Evolutionary conservation across 2,888 invertebrate genomes (phyloP), one percentile per base, ranked within the genome.

Genomic region (Dicyrtoma fusca): DNA sequence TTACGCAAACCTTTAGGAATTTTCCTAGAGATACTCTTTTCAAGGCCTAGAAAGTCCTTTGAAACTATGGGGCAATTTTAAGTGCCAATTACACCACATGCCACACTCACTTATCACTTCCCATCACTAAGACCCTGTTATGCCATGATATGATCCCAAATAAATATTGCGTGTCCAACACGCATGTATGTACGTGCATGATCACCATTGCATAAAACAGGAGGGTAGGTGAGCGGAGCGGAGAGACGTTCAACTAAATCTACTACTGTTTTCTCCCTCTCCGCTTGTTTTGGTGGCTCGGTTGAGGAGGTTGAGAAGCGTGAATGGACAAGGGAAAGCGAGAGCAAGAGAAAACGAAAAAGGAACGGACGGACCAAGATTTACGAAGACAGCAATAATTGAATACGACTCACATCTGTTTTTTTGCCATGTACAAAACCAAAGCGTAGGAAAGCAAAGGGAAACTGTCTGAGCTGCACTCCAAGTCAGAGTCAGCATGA

Each of bases 341-440:
- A n/a, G n/a, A n/a, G n/a, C n/a, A n/a, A n/a, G n/a, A n/a, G n/a
- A n/a, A n/a, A n/a, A n/a, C 3, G 34, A 34, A 34, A 34, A 34
- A 23, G 14, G 17, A 49, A 26, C 6, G n/a, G 45, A 17, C 64
- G 25, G 25, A 53, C 53, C 26, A 66, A 66, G 66, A 66, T 66
- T 66, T 66, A 66, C 66, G 53, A 34, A 66, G 66, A 66, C 66
- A 66, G 53, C 23, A 66, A 66, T 66, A 66, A 66, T 66, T 66
- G 66, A 66, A 66, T 53, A 66, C 34, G 53, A 66, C 66, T 66
- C 53, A 51, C 66, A 66, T 66, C 53, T 66, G 53, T 66, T 53
- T 66, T 66, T 44, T 53, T 53, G 42, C 66, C 53, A 42, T 53
- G 19, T 21, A n/a, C 45, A 17, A n/a, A 34, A 34, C 34, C 34